Evolutionary conservation across 2,797 vertebrate species (phyloP).

Genomic region (Ctenosaura bakeri): DNA sequence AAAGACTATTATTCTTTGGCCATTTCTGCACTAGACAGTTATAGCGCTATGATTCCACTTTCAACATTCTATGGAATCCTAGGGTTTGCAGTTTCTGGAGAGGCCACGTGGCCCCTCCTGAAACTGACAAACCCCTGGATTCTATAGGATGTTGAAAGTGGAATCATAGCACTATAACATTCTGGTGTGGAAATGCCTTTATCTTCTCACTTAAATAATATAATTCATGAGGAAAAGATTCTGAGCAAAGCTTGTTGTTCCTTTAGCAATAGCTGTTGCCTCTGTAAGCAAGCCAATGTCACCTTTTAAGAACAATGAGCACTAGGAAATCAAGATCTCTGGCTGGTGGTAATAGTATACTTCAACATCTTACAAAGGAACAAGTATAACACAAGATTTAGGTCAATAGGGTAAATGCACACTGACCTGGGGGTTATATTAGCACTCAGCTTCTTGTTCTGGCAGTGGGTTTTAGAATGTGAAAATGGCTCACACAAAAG

Average conservation of each 20-base stretch:
- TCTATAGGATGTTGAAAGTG: too few species aligned
- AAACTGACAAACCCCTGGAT: too few species aligned
- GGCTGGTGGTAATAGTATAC: background rate
- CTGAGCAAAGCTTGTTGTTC: background rate
- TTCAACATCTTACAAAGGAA: background rate
- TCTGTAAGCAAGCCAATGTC: background rate
- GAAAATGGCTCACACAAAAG: slow-evolving; percentile 7
- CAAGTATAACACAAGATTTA: slow-evolving; percentile 1
- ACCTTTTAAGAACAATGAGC: slow-evolving; percentile 18
- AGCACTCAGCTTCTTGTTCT: slow-evolving; percentile 22
- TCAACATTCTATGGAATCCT: too few species aligned
- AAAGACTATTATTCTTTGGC: background rate
- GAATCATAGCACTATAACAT: too few species aligned
- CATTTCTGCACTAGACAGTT: too few species aligned
- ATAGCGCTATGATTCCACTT: too few species aligned
- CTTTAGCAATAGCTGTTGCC: background rate
- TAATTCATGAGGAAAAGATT: background rate
- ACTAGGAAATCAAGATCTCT: slow-evolving; percentile 3
- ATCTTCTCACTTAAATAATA: background rate
- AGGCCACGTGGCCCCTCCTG: too few species aligned
- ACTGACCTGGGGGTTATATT: background rate
- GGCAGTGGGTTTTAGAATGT: slow-evolving; percentile 18
- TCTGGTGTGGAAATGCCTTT: background rate
- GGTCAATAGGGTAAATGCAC: slow-evolving; percentile 19
- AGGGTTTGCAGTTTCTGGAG: too few species aligned